Percentiles rank a stretch among this genome's conserved stretches.
Evolutionary conservation across 2,113 vertebrate species (phyloP).

Genomic region (Ursus arctos): DNA sequence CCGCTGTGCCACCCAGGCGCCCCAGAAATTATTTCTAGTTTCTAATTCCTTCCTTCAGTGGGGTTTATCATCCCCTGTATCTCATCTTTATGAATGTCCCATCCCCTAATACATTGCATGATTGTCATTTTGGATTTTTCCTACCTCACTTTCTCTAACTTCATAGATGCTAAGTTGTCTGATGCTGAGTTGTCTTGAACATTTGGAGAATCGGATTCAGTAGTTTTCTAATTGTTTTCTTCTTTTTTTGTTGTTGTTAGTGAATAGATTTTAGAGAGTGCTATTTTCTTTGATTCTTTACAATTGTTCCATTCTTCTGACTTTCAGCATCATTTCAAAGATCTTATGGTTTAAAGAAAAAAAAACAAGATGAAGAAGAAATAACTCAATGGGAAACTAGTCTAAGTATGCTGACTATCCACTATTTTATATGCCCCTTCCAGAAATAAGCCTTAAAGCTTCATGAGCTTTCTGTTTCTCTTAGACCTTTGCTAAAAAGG

Average conservation of each 20-base stretch:
- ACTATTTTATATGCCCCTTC: not conserved
- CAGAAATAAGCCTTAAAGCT: not conserved
- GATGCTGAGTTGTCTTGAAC: not conserved
- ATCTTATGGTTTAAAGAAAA: not conserved
- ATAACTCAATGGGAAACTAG: not conserved
- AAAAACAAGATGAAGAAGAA: not conserved
- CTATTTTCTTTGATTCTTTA: not conserved
- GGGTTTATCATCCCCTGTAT: not conserved
- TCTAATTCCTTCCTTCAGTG: not conserved
- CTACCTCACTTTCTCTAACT: not conserved
- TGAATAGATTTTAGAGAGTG: constrained; percentile 10
- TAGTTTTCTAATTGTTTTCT: not conserved
- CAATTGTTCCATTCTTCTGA: not conserved
- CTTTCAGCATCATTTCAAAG: not conserved
- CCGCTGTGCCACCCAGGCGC: too few relatives aligned
- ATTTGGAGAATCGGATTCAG: not conserved
- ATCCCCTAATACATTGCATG: fast-evolving
- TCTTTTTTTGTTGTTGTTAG: not conserved
- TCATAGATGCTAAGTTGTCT: not conserved
- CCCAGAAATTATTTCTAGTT: not conserved
- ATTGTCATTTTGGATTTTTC: not conserved
- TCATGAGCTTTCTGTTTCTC: not conserved
- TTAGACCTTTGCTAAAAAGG: not conserved
- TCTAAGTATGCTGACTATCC: not conserved
- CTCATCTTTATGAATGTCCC: not conserved